Base-by-base conservation (phyloP, 1,140 invertebrate genomes). In the Doryteuthis pealeii region DNA sequence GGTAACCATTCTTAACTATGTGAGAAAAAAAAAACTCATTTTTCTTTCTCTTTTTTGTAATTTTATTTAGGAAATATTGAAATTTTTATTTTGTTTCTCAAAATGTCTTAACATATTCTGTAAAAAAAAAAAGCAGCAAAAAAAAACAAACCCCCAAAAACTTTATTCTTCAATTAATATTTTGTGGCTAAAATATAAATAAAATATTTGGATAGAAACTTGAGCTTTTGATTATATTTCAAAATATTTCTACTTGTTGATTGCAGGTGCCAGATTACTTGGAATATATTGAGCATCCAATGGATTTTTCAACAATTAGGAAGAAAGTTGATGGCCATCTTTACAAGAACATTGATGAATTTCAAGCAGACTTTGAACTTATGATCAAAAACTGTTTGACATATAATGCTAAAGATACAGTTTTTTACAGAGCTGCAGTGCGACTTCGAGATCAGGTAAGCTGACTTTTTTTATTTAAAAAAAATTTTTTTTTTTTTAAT, bases 341-440 rank as follows among this genome's bases (percentile, higher is more conserved):
- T 71, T 99, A 98, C 87, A 88, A 89, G 6, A 92, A 91, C 31
- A 89, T 99, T 54, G 91, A 93, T 72, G 91, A 92, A 26, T 93
- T 99, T 82, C 93, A 96, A 84, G 88, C 88, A 1, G 97, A 99
- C 89, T 98, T 99, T 85, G 92, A 94, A 81, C 89, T 98, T 0
- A 98, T 99, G 92, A 94, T 98, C 35, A 92, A 92, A 72, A 99
- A 99, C 86, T 99, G 97, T 86, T 90, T 97, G 74, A 93, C 92
- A 0, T 99, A 99, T 84, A 98, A 99, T 89, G 93, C 94, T 72
- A 96, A 95, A 86, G 95, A 97, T 80, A 98, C 96, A 0, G 85
- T 91, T 15, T 92, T 92, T 84, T 93, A 93, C 87, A 92, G 93
- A 76, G 93, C 95, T 10, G 96, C 94, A 22, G 89, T 95, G 0